Base-by-base conservation (phyloP, 2,113 vertebrate genomes). In the Acrocephalus kingi region DNA sequence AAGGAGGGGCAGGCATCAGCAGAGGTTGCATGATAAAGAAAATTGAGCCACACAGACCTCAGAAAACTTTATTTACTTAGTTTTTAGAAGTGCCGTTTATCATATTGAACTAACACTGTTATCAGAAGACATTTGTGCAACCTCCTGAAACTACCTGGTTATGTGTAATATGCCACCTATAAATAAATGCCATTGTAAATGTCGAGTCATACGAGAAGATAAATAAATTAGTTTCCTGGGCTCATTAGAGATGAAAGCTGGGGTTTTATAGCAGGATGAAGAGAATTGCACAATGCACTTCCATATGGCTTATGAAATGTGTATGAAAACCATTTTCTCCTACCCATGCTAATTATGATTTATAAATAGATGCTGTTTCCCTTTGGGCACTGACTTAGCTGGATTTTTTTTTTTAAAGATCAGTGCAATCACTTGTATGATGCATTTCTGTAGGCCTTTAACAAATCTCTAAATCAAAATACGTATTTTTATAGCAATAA, bases 291-390 rank as follows among this genome's bases (percentile, higher is more conserved):
- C 80, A 84, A 43, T 59, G 43, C 64, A 61, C 37, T 89, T 92
- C 86, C 88, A 86, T 89, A 90, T 78, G 76, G 79, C 80, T 90
- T 75, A 90, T 84, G 69, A 95, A 95, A 84, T 64, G 76, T 88
- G 68, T 75, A 86, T 66, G 89, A 94, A 96, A 96, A 58, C 43
- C 62, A 66, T 84, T 93, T 87, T 92, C 76, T 89, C 62, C 92
- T 89, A 78, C 52, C 41, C 73, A 46, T 84, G 62, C 59, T 94
- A 93, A 88, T 93, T 81, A 80, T 10, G 58, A 61, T 67, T 16
- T 56, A 90, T 81, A 84, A 95, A 89, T 81, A 93, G 92, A 72
- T 37, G 39, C 48, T 78, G 5, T 68, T 94, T 93, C 71, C 80
- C 39, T 86, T 78, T 1, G 1, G 92, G 64, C 48, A 54, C n/a